Evolutionary conservation across 2,113 vertebrate species (phyloP).

Genomic region (Ariopsis seemanni): DNA sequence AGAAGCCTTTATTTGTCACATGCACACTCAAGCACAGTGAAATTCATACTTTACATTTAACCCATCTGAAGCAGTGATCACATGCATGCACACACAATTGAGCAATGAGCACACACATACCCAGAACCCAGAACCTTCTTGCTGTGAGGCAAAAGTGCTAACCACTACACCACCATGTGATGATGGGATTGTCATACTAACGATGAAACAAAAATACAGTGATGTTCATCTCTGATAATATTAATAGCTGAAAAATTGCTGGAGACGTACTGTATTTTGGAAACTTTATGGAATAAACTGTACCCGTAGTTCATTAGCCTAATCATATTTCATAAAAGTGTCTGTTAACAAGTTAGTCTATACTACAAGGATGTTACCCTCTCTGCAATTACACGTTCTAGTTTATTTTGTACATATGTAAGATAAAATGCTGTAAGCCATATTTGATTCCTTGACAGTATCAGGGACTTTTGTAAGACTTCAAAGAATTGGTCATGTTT

Average conservation of each 20-base stretch:
- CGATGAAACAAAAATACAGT: not conserved
- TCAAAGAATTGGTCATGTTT: constrained; percentile 39
- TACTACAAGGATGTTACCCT: not conserved
- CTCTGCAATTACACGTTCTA: not conserved
- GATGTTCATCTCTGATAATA: not conserved
- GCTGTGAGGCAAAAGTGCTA: no score
- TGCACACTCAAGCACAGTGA: no score
- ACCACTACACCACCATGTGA: not conserved
- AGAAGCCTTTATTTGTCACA: no score
- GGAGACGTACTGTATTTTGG: not conserved
- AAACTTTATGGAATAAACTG: not conserved
- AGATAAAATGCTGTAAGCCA: not conserved
- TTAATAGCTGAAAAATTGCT: not conserved
- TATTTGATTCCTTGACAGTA: constrained; percentile 12
- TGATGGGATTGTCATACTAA: not conserved
- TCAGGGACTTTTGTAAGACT: constrained; percentile 21
- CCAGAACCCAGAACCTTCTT: no score
- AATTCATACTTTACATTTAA: no score
- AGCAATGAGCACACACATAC: no score
- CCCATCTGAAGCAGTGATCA: no score
- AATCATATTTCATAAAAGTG: not conserved
- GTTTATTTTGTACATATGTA: not conserved
- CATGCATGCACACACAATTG: no score
- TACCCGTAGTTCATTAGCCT: not conserved
- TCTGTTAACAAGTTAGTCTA: not conserved